Conservation (phyloP, 2,113 vertebrate species). For the Thinocorus orbignyianus region DNA sequence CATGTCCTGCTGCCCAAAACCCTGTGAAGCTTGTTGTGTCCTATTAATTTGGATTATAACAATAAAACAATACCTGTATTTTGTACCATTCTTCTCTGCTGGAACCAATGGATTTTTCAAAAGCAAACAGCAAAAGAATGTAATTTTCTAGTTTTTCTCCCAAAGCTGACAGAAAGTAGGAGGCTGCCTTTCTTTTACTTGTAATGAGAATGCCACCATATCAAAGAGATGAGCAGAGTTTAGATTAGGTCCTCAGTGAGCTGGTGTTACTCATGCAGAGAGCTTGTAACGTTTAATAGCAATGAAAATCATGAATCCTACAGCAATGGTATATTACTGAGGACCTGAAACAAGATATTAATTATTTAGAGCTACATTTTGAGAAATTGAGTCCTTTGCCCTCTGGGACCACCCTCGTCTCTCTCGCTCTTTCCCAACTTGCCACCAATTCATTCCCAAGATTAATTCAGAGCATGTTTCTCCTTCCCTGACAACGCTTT, state of each 20-base stretch:
- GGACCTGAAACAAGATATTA: slow-evolving; percentile 19
- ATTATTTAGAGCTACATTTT: slow-evolving; percentile 57
- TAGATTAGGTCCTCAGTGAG: not conserved
- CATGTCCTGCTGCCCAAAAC: not conserved
- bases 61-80: not conserved
- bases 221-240: not conserved
- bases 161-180: not conserved
- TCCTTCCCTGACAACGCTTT: not conserved
- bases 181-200: not conserved
- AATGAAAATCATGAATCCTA: not conserved
- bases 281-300: not conserved
- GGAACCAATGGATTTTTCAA: not conserved
- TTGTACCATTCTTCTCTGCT: not conserved
- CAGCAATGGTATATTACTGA: not conserved
- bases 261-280: not conserved
- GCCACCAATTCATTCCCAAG: not conserved
- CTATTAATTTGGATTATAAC: not conserved
- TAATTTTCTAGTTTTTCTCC: not conserved
- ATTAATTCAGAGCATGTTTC: slow-evolving; percentile 17
- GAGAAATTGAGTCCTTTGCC: slow-evolving; percentile 18
- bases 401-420: not conserved
- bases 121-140: not conserved
- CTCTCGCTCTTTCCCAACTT: not conserved
- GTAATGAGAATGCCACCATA: not conserved
- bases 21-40: not conserved